Evolutionary conservation across 2,888 invertebrate genomes (phyloP).

Genomic region (Zelleria hepariella): DNA sequence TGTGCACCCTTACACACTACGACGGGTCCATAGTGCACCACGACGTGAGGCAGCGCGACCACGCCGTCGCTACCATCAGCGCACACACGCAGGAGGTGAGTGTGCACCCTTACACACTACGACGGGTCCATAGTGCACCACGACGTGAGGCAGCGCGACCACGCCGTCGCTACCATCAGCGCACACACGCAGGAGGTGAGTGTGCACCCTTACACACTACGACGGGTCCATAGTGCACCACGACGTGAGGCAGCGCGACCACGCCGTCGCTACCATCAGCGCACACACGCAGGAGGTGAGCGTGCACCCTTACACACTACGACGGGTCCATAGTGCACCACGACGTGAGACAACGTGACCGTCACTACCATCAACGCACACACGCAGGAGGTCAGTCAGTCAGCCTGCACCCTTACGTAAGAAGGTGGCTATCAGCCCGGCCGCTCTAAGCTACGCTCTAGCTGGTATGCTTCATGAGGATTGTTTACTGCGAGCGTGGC

Average conservation of each 20-base stretch:
- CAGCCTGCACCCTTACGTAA: too few species aligned
- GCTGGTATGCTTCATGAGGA: too few species aligned
- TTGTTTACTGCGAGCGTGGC: too few species aligned
- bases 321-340: slow-evolving; percentile 92
- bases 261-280: slow-evolving; percentile 78
- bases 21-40: slow-evolving; percentile 94
- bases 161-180: slow-evolving; percentile 78
- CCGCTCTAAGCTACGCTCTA: too few species aligned
- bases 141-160: slow-evolving; percentile 92
- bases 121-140: slow-evolving; percentile 94
- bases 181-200: slow-evolving; percentile 86
- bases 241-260: slow-evolving; percentile 92
- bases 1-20: too few species aligned
- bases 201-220: too few species aligned
- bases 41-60: slow-evolving; percentile 92
- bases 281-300: slow-evolving; percentile 86
- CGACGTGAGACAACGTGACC: slow-evolving; percentile 89
- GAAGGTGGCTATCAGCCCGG: too few species aligned
- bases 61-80: slow-evolving; percentile 78
- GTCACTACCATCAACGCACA: slow-evolving; percentile 81
- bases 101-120: too few species aligned
- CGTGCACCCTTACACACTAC: too few species aligned
- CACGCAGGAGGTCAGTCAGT: slow-evolving; percentile 78
- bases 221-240: slow-evolving; percentile 94
- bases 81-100: slow-evolving; percentile 86